phyloP scores from a whole-genome alignment of 2,113 vertebrate species.

The Dissostichus mawsoni region DNA sequence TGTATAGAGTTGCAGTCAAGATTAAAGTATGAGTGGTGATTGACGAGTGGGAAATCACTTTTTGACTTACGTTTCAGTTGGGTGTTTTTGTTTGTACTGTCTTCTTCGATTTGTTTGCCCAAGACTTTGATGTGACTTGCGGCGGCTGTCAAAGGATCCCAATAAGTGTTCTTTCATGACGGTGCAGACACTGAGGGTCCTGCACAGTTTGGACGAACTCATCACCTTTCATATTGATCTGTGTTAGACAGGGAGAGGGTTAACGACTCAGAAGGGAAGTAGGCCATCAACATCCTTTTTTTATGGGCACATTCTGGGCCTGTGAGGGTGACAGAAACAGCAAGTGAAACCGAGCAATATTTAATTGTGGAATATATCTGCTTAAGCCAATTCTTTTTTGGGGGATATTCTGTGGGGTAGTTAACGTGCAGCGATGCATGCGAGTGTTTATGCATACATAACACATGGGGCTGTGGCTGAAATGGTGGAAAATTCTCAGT shows the following conservation, averaged over 20 bases:
- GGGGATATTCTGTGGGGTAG: neutral
- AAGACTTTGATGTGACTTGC: neutral
- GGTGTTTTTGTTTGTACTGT: neutral
- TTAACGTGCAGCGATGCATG: conserved; percentile 8
- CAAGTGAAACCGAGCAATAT: conserved; percentile 38
- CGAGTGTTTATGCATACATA: conserved; percentile 14
- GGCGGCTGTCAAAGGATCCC: neutral
- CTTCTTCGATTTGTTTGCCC: conserved; percentile 9
- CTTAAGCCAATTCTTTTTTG: neutral
- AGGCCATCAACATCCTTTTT: conserved; percentile 78
- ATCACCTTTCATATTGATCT: conserved; percentile 8
- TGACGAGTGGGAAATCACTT: conserved; percentile 14
- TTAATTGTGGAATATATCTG: conserved; percentile 21
- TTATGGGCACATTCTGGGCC: conserved; percentile 56
- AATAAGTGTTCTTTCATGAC: neutral
- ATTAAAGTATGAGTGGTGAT: conserved; percentile 21
- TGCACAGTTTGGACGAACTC: conserved; percentile 10
- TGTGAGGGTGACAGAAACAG: conserved; percentile 36
- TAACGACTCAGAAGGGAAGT: conserved; percentile 78
- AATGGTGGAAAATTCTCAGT: conserved; percentile 14
- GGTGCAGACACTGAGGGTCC: neutral
- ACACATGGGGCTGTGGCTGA: conserved; percentile 19
- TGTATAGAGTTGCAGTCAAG: conserved; percentile 1
- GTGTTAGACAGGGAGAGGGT: conserved; percentile 57
- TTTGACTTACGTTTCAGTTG: conserved; percentile 2